A percentile compares a stretch with the other conserved stretches of the same genome.
phyloP scores from a whole-genome alignment of 2,113 vertebrate species.

The Strigops habroptila region DNA sequence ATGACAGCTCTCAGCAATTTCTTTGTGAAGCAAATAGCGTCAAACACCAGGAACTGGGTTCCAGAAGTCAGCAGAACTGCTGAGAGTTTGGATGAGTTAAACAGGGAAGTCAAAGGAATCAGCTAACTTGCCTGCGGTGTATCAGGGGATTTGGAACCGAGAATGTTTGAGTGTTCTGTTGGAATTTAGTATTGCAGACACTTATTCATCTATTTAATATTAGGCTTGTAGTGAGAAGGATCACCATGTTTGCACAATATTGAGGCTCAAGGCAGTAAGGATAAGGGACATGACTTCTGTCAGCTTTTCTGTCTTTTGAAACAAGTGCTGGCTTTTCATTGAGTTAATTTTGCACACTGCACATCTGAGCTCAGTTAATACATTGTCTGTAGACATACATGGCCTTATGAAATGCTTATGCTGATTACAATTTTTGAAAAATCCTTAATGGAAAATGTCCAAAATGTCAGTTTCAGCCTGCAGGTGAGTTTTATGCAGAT shows the following conservation, averaged over 20 bases:
- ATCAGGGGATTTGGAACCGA: neutral
- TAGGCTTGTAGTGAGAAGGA: neutral
- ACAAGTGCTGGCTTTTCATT: neutral
- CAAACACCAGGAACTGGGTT: neutral
- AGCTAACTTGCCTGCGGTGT: neutral
- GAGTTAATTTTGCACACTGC: neutral
- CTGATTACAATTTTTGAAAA: neutral
- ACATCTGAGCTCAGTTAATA: neutral
- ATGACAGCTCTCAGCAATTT: neutral
- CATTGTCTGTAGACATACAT: neutral
- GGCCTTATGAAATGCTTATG: neutral
- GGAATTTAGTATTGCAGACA: neutral
- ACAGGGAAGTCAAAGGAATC: neutral
- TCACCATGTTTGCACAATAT: neutral
- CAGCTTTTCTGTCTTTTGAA: neutral
- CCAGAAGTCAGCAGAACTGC: neutral
- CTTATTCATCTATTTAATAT: neutral
- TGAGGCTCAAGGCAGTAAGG: neutral
- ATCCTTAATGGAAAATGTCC: neutral
- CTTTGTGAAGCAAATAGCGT: neutral
- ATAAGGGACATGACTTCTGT: neutral
- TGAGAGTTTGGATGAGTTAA: neutral
- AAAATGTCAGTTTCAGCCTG: neutral
- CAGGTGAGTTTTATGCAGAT: neutral
- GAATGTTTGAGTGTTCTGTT: neutral